These are phyloP conservation scores for Drosophila watanabei DNA, from an alignment of 1,140 invertebrate genomes.

Conservation along the genomic window DNA sequence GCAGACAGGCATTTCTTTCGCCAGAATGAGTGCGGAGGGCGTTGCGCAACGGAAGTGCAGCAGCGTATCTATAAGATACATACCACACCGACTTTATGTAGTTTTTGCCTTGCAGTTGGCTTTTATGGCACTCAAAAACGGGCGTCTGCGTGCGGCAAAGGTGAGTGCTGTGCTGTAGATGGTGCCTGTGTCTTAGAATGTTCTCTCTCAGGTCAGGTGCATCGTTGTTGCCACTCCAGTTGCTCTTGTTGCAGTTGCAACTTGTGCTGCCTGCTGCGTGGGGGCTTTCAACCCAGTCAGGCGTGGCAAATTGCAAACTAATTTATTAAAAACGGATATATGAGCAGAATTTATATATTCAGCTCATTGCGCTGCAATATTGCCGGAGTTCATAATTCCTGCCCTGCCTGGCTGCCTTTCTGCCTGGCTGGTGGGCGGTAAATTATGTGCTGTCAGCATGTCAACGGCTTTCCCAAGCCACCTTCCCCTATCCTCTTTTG, in stretches of 20 bases:
- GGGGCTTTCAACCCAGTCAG: constrained; percentile 31
- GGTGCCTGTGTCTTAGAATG: constrained; percentile 9
- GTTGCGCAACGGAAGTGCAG: constrained; percentile 65
- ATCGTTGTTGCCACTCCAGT: constrained; percentile 40
- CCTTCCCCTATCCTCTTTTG: not conserved
- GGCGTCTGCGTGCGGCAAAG: constrained; percentile 37
- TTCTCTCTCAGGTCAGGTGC: constrained; percentile 13
- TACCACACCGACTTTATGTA: constrained; percentile 19
- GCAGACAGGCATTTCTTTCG: constrained; percentile 41
- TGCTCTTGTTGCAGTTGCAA: constrained; percentile 25
- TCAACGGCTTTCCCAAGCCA: constrained; percentile 38
- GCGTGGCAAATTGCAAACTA: constrained; percentile 62
- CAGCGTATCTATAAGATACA: constrained; percentile 48
- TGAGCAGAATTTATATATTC: constrained; percentile 53
- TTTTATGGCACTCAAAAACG: constrained; percentile 58
- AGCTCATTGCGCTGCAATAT: constrained; percentile 56
- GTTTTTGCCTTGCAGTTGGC: constrained; percentile 36
- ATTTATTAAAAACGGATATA: constrained; percentile 69
- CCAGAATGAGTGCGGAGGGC: constrained; percentile 45
- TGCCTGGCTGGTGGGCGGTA: constrained; percentile 15
- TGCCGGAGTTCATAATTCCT: constrained; percentile 54
- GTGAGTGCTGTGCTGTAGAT: constrained; percentile 16
- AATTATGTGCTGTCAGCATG: constrained; percentile 68
- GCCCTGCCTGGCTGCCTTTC: not conserved
- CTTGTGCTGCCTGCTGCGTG: constrained; percentile 16